Evolutionary conservation across 2,113 vertebrate species (phyloP), one percentile per base, ranked within the genome.

Genomic region (Ailurus styani): DNA sequence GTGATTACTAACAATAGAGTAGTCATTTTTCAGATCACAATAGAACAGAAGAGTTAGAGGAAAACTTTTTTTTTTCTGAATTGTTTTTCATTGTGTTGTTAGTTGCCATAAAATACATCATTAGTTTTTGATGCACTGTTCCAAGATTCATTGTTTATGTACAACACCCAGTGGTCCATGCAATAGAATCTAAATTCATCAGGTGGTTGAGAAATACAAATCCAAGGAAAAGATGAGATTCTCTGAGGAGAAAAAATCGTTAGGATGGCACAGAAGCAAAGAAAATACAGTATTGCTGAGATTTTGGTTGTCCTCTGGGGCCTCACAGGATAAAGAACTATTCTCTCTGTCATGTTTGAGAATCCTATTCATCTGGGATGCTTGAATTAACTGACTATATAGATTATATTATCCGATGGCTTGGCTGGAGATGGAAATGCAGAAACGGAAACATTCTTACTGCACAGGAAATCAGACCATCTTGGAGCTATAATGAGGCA

Each of bases 121-220:
- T 57, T 57, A 57, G 55, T 57, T 57, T 57, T 57, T 57, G 55
- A 57, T 57, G 55, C 55, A 57, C 21, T 57, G 23, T 57, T 57
- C 23, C 23, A 25, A 10, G 55, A 57, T 57, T 57, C 55, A 57
- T 57, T 57, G 55, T 57, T 57, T 57, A 25, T 57, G 55, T 57
- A 57, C 55, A 57, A 57, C 21, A 25, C 55, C 21, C 55, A 57
- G 55, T 57, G 55, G 21, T 25, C 55, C 23, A 25, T 57, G 55
- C 55, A 57, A 5, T 52, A 78, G 92, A 95, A 78, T 87, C 68
- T 96, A 50, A 93, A 97, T 86, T 85, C 45, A 60, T 92, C 81
- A 64, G 60, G 78, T 54, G n/a, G 27, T 72, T 8, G 23, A 94
- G 60, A 97, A 97, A 95, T 12, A 95, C 40, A 95, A 97, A 94